These are phyloP conservation scores for Polydrusus cervinus DNA, from an alignment of 2,888 invertebrate genomes.

Conservation along the genomic window DNA sequence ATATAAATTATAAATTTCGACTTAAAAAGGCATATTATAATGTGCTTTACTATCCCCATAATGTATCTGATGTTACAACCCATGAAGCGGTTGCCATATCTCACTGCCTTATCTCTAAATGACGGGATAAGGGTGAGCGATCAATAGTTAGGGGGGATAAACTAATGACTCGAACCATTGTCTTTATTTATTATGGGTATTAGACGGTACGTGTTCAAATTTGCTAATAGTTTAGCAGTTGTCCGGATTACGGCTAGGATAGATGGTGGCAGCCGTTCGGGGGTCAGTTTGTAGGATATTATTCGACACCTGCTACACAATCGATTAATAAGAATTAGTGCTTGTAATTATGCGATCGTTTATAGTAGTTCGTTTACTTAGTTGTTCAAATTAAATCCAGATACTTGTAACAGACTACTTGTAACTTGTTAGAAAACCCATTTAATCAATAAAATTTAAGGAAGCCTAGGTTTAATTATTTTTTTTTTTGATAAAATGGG, in stretches of 20 bases:
- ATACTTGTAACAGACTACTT: too few relatives aligned
- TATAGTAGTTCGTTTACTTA: background rate
- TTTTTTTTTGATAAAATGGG: too few relatives aligned
- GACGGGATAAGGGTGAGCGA: conserved; percentile 44
- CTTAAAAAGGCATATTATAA: background rate
- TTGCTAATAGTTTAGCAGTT: conserved; percentile 55
- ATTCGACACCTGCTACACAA: conserved; percentile 49
- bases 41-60: conserved; percentile 30
- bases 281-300: conserved; percentile 36
- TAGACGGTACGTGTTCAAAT: conserved; percentile 59
- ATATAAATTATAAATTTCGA: background rate
- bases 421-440: too few relatives aligned
- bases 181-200: conserved; percentile 60
- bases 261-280: conserved; percentile 31
- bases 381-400: too few relatives aligned
- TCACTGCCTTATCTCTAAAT: conserved; percentile 50
- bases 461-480: too few relatives aligned
- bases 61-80: conserved; percentile 41
- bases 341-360: conserved; percentile 29
- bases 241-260: conserved; percentile 40
- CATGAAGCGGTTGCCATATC: conserved; percentile 44
- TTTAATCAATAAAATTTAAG: too few relatives aligned
- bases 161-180: conserved; percentile 59
- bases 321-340: conserved; percentile 24
- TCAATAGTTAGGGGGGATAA: conserved; percentile 53